Percentiles rank a stretch among this genome's conserved stretches.
Conservation (phyloP, 2,888 invertebrate species). For the Andrena trimmerana region DNA sequence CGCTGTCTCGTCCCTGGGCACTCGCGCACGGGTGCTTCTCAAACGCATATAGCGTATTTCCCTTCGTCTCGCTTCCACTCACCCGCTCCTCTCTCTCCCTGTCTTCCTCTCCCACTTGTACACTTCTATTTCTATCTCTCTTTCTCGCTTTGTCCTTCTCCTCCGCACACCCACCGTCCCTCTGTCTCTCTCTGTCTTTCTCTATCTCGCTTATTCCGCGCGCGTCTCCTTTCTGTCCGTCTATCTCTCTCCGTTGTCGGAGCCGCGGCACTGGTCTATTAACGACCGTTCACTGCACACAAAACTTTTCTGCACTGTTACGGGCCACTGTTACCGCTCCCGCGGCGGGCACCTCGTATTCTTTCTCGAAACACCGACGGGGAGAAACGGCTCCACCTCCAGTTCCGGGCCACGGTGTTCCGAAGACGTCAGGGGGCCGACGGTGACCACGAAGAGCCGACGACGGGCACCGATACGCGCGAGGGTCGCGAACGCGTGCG, state of each 20-base stretch:
- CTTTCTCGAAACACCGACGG: slow-evolving; percentile 4
- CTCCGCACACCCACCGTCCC: background rate
- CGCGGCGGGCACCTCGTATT: slow-evolving; percentile 49
- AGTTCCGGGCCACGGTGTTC: too few species aligned
- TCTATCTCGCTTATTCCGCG: slow-evolving; percentile 1
- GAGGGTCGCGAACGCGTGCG: slow-evolving; percentile 47
- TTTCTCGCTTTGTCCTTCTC: slow-evolving; percentile 18
- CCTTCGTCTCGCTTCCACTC: slow-evolving; percentile 40
- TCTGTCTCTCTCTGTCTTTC: slow-evolving; percentile 26
- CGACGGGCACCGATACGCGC: slow-evolving; percentile 26
- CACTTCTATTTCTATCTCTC: slow-evolving; percentile 42
- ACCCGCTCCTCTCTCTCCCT: slow-evolving; percentile 26
- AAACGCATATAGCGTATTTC: slow-evolving; percentile 58
- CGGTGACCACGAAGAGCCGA: slow-evolving; percentile 3
- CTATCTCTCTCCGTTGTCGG: slow-evolving; percentile 45
- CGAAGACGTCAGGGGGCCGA: background rate
- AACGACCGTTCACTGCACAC: slow-evolving; percentile 79
- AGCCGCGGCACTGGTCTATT: slow-evolving; percentile 75
- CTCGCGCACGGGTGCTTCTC: slow-evolving; percentile 52
- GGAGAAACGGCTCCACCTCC: background rate
- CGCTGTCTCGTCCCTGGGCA: slow-evolving; percentile 61
- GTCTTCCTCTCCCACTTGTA: background rate
- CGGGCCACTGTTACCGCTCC: slow-evolving; percentile 46
- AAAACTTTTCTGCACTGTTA: slow-evolving; percentile 72
- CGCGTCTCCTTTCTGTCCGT: slow-evolving; percentile 48